Conservation (phyloP, 2,888 invertebrate species). For the Phrixothrix hirtus region DNA sequence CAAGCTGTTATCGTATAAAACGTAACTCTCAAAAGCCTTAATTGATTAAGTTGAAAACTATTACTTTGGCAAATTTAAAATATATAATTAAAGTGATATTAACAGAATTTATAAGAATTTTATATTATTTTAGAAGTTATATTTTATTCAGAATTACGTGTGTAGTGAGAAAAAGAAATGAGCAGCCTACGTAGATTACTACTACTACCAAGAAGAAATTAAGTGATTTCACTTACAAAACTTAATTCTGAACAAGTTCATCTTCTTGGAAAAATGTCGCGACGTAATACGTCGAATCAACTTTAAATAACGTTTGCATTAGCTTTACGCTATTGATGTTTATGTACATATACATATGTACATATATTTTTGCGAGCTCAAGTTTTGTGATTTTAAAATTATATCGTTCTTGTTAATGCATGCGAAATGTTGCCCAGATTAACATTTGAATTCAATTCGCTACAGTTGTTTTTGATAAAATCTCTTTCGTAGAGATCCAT, state of each 20-base stretch:
- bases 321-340: no score
- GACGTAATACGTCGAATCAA: constrained; percentile 24
- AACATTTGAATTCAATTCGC: constrained; percentile 15
- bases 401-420: constrained; percentile 8
- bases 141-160: no score
- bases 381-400: constrained; percentile 1
- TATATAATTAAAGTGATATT: no score
- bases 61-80: no score
- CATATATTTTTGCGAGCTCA: no score
- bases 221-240: constrained; percentile 12
- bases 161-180: no score
- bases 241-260: constrained; percentile 20
- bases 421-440: constrained; percentile 7
- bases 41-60: no score
- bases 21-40: no score
- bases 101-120: no score
- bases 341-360: background rate
- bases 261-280: constrained; percentile 25
- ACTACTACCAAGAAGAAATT: constrained; percentile 11
- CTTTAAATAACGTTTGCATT: no score
- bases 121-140: no score
- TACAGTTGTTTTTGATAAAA: constrained; percentile 14
- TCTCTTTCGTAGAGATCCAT: constrained; percentile 16
- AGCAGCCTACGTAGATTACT: background rate
- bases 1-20: no score